Conservation (phyloP, 37 sponge, comb jelly and placozoan species). For the Amphimedon queenslandica region DNA sequence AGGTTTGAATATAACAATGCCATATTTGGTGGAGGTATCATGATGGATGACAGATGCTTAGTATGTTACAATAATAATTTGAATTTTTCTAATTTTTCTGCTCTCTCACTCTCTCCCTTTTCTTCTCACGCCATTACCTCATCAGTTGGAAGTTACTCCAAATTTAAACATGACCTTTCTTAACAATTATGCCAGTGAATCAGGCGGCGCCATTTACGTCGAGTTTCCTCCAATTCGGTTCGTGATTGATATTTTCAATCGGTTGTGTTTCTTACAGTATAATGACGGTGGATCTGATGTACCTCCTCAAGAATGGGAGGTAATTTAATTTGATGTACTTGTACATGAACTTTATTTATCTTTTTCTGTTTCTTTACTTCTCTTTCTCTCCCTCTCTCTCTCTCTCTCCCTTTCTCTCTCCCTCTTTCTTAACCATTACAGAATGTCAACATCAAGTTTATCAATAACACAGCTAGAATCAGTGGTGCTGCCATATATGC, state of each 20-base stretch:
- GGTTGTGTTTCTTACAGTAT: constrained; percentile 76
- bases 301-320: constrained; percentile 65
- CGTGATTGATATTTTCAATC: constrained; percentile 73
- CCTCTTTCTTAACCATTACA: not conserved
- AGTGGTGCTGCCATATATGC: constrained; percentile 81
- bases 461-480: constrained; percentile 56
- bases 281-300: constrained; percentile 34
- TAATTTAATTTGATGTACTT: not conserved
- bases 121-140: not conserved
- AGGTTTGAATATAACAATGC: constrained; percentile 50
- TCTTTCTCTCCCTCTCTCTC: not conserved
- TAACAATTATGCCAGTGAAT: constrained; percentile 53
- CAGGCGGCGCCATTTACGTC: constrained; percentile 78
- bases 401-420: not conserved
- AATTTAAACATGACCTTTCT: constrained; percentile 29
- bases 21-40: constrained; percentile 74
- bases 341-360: no score
- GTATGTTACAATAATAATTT: constrained; percentile 25
- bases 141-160: constrained; percentile 49
- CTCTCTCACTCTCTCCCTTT: not conserved
- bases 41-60: constrained; percentile 76
- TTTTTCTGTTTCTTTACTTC: not conserved
- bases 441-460: constrained; percentile 31
- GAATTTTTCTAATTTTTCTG: not conserved
- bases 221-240: constrained; percentile 79